These are phyloP conservation scores for Gorsachius magnificus DNA, from an alignment of 2,797 vertebrate species.

Conservation along the genomic window DNA sequence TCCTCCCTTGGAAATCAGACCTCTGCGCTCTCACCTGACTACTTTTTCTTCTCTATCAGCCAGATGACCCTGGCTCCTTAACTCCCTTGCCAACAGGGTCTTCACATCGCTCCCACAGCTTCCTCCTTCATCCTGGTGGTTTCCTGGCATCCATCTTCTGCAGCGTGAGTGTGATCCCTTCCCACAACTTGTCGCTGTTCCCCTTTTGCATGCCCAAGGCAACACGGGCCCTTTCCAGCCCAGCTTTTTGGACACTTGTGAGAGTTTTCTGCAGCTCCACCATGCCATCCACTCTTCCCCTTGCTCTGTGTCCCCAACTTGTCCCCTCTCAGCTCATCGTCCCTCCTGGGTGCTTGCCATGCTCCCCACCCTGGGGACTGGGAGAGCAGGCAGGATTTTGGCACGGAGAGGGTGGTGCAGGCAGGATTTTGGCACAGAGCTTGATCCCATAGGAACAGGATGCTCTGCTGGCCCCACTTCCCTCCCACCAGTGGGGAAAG, in stretches of 20 bases:
- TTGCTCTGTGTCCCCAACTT: background rate
- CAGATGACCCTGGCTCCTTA: background rate
- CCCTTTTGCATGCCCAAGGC: background rate
- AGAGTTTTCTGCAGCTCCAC: accelerated
- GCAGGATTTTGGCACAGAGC: background rate
- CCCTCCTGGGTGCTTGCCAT: background rate
- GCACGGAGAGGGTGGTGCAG: background rate
- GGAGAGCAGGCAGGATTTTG: background rate
- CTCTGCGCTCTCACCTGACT: background rate
- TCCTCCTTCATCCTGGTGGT: background rate
- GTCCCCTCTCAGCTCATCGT: background rate
- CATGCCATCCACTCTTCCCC: background rate
- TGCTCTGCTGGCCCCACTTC: background rate
- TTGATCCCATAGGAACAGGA: accelerated
- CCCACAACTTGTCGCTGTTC: background rate
- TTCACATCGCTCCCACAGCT: background rate
- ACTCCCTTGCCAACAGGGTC: background rate
- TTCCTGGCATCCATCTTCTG: background rate
- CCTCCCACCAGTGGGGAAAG: accelerated
- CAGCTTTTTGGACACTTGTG: background rate
- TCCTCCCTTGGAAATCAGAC: background rate
- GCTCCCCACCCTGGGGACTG: background rate
- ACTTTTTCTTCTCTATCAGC: background rate
- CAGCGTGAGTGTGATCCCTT: background rate
- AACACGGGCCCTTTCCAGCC: background rate